Base-by-base conservation (phyloP, 2,888 invertebrate species). In the Stenodema calcarata region DNA sequence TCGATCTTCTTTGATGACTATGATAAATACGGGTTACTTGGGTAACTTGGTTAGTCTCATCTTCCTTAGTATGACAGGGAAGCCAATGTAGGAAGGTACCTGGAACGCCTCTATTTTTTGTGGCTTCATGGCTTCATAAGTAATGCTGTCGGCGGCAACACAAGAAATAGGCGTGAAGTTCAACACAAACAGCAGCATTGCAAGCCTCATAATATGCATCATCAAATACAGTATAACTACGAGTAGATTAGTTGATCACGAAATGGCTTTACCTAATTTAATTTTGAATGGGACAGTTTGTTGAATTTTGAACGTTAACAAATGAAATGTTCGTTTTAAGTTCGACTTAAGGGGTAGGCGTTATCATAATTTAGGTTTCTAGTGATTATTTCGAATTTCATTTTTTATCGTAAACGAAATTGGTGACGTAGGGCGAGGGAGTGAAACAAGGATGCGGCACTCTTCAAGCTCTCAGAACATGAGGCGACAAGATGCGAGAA, bases 381-480 rank as follows among this genome's bases (percentile, higher is more conserved):
- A 62, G 62, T 23, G 23, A 62, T 27, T 62, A 9, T 23, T 62
- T 62, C 14, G 62, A 62, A 1, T 18, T 62, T 62, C 11, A 23
- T 18, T 62, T 54, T 62, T 62, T 62, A 27, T 62, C 62, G 62
- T 62, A 62, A 62, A 62, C 62, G 62, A 30, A 62, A 84, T 73
- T 84, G 82, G 44, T 84, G 73, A 73, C 87, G 89, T 88, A 89
- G 89, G 89, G 86, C 88, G 89, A 78, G 86, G 88, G 41, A 79
- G 79, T 86, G 89, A 89, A 80, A 86, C 88, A 79, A 87, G 88
- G 87, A 88, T 89, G 87, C 89, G 89, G 88, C 89, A 89, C 88
- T 89, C 89, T 42, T 88, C 88, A 86, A 89, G 89, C 86, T 89
- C 89, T 79, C 88, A 88, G 87, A 89, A 89, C 87, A 87, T 89